A percentile compares a stretch with the other conserved stretches of the same genome.
These are phyloP conservation scores for Arremon brunneinucha DNA, from an alignment of 2,797 vertebrate genomes.

Conservation along the genomic window DNA sequence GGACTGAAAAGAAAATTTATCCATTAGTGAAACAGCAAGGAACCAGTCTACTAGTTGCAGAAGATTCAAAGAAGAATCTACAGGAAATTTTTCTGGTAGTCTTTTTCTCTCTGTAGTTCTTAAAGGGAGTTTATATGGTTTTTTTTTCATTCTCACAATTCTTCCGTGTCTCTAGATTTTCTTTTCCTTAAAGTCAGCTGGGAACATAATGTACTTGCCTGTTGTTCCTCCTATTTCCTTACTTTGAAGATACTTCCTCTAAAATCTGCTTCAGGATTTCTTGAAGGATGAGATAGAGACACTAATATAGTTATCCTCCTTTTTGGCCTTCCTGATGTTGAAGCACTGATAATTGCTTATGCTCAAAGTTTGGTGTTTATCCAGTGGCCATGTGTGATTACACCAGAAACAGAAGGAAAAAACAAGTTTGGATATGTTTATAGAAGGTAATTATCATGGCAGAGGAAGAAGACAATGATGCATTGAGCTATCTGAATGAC, in stretches of 20 bases:
- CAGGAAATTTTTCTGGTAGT: neutral
- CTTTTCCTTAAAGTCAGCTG: slow-evolving; percentile 11
- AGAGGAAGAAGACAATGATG: slow-evolving; percentile 20
- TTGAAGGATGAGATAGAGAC: slow-evolving; percentile 56
- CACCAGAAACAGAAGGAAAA: slow-evolving; percentile 44
- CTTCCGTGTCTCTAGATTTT: neutral
- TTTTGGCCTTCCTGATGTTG: slow-evolving; percentile 30
- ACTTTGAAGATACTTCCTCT: slow-evolving; percentile 62
- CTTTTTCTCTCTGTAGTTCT: neutral
- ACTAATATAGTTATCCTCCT: neutral
- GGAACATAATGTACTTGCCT: slow-evolving; percentile 7
- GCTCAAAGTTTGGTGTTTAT: neutral
- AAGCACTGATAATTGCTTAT: slow-evolving; percentile 13
- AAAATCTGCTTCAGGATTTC: slow-evolving; percentile 52
- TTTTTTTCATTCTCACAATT: neutral
- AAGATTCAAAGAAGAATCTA: neutral
- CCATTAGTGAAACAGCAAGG: neutral
- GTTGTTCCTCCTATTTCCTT: slow-evolving; percentile 46
- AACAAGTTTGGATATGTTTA: slow-evolving; percentile 54
- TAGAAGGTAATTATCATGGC: neutral
- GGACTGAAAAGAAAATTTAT: neutral
- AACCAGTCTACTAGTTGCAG: neutral
- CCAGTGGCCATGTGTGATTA: neutral
- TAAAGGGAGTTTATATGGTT: neutral
- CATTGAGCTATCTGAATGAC: slow-evolving; percentile 32